Evolutionary conservation across 2,888 invertebrate species (phyloP), one percentile per base, ranked within the genome.

Genomic region (Anodontia alba): DNA sequence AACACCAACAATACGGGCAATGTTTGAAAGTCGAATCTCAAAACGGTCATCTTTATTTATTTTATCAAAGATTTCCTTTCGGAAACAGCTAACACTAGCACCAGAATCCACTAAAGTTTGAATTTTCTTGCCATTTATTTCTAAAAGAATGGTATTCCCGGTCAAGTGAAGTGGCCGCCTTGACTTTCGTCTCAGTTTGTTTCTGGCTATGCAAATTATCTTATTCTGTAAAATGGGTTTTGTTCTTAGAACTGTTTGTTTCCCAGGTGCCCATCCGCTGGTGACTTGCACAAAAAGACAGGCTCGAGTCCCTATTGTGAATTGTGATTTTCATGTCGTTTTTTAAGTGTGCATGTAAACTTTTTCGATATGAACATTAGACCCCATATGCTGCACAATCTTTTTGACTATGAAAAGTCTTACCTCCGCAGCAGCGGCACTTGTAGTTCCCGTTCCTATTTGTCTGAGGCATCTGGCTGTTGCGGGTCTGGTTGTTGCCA

Each of bases 71-170:
- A 17, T 26, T 43, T 66, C 12, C 33, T 62, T 67, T 38, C 66
- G 49, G n/a, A 77, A 46, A 66, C 77, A 77, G 38, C 72, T 72
- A 7, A 77, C 51, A 23, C 46, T 46, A 1, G 77, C 77, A 26
- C 77, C 77, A 49, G 77, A 71, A 49, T 77, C 77, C 3, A 77
- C 67, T 31, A 72, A 29, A 1, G 72, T 42, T 33, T 26, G 29
- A 38, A 38, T 26, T 49, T 38, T 43, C n/a, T 38, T 72, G 1
- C 38, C 66, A 72, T 49, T 42, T n/a, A 77, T 33, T 8, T 72
- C 51, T 1, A 72, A 29, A 17, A 67, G 10, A 29, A 77, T 51
- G 2, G 72, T 77, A n/a, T 77, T 72, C 67, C 72, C 66, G 29
- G 5, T 33, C n/a, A 23, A 76, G 43, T n/a, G 72, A 71, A 12